Base-by-base conservation (phyloP, 2,888 invertebrate species). In the Megamerina dolium region DNA sequence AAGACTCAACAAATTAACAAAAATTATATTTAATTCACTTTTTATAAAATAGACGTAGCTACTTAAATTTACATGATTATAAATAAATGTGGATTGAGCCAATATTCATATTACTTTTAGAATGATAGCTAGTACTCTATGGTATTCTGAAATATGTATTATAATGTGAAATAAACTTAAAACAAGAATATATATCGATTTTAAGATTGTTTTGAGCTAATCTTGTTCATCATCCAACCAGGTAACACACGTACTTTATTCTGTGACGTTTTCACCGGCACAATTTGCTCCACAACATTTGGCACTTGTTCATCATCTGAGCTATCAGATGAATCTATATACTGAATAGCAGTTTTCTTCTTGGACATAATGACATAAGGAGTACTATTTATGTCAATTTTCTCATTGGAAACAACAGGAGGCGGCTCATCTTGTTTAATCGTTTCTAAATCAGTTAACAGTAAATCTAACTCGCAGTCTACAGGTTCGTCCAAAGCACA, bases 391-490 rank as follows among this genome's bases (percentile, higher is more conserved):
- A n/a, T n/a, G n/a, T n/a, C n/a, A n/a, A n/a, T n/a, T n/a, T n/a
- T n/a, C 4, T 17, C 20, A 23, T 14, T 16, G 12, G 37, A 3
- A 17, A 16, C 16, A 31, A 10, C 13, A 31, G 8, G 9, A 26
- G 2, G 27, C 2, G 19, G 14, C 9, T 8, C 34, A 21, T 42
- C 40, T 12, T 45, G 38, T 31, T 43, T 23, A n/a, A 41, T 21
- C 13, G 38, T 30, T 16, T 38, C 37, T 23, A 51, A 41, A 45
- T 49, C 48, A 13, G 30, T 43, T 13, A 51, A 38, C 3, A 51
- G 43, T 21, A 51, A 43, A 36, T 51, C 51, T 5, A 51, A 38
- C 19, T 51, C 51, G n/a, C 38, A 35, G 32, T 50, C 46, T n/a
- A 47, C 50, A 37, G 40, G 45, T 18, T 38, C 35, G 17, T 37